Base-by-base conservation (phyloP, 2,113 vertebrate genomes). In the Hemiprocne comata region DNA sequence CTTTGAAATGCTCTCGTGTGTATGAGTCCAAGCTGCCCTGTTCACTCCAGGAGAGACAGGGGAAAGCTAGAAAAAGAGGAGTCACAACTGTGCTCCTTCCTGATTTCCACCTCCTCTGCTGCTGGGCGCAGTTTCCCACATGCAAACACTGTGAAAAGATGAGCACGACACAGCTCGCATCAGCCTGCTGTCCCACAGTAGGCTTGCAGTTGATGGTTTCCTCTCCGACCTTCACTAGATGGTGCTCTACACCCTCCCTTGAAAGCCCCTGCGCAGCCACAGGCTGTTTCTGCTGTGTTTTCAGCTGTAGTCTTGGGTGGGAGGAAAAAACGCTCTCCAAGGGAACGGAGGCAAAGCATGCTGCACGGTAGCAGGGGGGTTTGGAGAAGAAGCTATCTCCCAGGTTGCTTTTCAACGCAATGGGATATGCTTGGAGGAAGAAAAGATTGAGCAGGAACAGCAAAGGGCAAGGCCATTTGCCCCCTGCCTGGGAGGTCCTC, bases 1-100 rank as follows among this genome's bases (percentile, higher is more conserved):
- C n/a, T 16, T 8, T 13, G 9, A 42, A 26, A 3, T 33, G 17
- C 14, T 29, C 1, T 0, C 4, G 82, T 40, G 8, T 2, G 0
- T 4, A 16, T 0, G 2, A 40, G 12, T 19, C 26, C 36, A 40
- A 34, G 38, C 36, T 54, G 19, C 13, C 36, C 21, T 44, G 16
- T 6, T 70, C 29, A 12, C 14, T 20, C 19, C 1, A 1, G 13
- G 34, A 64, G 48, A 18, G 23, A 33, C 12, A 40, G 44, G 13
- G 58, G 20, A 71, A 85, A 84, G 28, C 38, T 54, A 51, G 42
- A 5, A 80, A 72, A 90, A 85, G 31, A 84, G 18, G 3, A 34
- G 6, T 10, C 11, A 17, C 25, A 15, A 64, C 0, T 44, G 10
- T 20, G 4, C 18, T 89, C 13, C 18, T 17, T 74, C 36, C 51